Evolutionary conservation across 1,140 invertebrate genomes (phyloP).

Genomic region (Dryas iulia): DNA sequence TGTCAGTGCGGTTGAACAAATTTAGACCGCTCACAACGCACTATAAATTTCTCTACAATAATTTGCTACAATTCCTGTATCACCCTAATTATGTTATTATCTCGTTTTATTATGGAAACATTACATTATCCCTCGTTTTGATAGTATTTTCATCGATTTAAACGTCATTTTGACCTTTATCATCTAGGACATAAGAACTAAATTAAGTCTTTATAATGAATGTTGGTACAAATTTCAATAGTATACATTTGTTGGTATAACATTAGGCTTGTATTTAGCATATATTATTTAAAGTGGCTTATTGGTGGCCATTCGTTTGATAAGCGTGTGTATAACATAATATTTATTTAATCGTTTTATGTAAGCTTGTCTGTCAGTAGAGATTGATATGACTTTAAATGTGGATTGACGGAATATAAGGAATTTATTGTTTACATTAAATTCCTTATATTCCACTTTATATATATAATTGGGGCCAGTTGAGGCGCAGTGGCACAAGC

Average conservation of each 20-base stretch:
- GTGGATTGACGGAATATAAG: no score
- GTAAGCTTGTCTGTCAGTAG: not conserved
- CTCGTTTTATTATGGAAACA: constrained; percentile 30
- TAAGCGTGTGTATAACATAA: constrained; percentile 13
- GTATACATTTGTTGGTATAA: constrained; percentile 19
- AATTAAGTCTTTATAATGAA: not conserved
- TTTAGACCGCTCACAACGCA: constrained; percentile 28
- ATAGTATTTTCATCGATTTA: not conserved
- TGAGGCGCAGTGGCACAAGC: no score
- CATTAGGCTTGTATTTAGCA: constrained; percentile 23
- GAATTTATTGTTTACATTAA: no score
- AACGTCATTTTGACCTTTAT: not conserved
- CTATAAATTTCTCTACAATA: constrained; percentile 25
- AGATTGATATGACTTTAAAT: not conserved
- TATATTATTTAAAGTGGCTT: constrained; percentile 31
- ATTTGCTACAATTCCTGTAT: constrained; percentile 30
- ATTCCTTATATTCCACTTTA: no score
- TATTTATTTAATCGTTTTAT: constrained; percentile 4
- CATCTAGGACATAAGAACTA: accelerated
- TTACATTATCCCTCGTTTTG: constrained; percentile 1
- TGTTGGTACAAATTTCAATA: not conserved
- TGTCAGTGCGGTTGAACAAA: constrained; percentile 32
- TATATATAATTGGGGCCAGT: no score
- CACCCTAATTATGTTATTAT: constrained; percentile 35
- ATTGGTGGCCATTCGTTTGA: constrained; percentile 29